Base-by-base conservation (phyloP, 2,113 vertebrate genomes). In the Herpailurus yagouaroundi region DNA sequence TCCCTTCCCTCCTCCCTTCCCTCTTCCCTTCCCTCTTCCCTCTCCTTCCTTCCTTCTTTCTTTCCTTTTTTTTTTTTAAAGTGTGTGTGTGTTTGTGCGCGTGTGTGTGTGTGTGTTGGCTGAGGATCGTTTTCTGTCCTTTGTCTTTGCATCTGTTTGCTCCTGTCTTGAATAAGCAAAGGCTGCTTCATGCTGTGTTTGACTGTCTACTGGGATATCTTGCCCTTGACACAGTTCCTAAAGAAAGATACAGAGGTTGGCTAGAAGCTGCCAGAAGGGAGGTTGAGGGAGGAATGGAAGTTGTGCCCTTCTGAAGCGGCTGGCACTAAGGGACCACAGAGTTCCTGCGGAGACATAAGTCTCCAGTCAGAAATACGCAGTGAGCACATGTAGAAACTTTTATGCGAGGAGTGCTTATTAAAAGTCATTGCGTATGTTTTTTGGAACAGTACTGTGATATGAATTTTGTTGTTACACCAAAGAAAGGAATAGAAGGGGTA, bases 181-280 rank as follows among this genome's bases (percentile, higher is more conserved):
- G 81, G 64, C 85, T 18, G 12, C 33, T 87, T 87, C 55, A 0
- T 25, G 60, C 52, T 57, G 45, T 16, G 29, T 71, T 77, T 96
- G 92, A 36, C 80, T 92, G 94, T 95, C 57, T 76, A 33, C 27
- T n/a, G 41, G 33, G 36, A 9, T 84, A 1, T 71, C 38, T 95
- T 89, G 45, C 57, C n/a, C 79, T 48, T 97, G 94, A 63, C 77
- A 45, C 21, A 33, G 36, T 80, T 96, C 91, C 63, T 71, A 77
- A 73, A 95, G 74, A 69, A 89, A 95, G 85, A n/a, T 57, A 12
- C 64, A 27, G 33, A 91, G 57, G n/a, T 81, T 84, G 33, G 5
- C 48, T 48, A 4, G 79, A 89, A 74, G 48, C 48, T 86, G 0
- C 36, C n/a, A 45, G 80, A 55, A 14, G 27, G 93, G 57, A 66